Percentiles rank a stretch among this genome's conserved stretches.
Conservation (phyloP, 2,888 invertebrate genomes). For the Phrixothrix hirtus region DNA sequence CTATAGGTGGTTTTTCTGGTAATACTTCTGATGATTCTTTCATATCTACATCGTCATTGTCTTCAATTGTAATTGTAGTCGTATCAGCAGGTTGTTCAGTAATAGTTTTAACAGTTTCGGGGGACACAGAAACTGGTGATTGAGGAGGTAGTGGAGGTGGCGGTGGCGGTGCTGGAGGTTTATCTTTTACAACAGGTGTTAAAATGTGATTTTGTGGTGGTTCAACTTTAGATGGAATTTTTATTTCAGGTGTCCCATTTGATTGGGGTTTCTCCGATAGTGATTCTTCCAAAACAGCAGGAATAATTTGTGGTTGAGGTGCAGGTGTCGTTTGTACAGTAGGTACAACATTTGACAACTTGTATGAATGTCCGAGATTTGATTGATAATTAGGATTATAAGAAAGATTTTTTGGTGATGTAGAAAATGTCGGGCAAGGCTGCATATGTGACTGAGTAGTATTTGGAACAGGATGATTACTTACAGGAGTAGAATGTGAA, state of each 20-base stretch:
- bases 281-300: conserved; percentile 47
- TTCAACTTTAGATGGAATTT: conserved; percentile 34
- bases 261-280: conserved; percentile 46
- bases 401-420: conserved; percentile 44
- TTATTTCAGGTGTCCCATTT: conserved; percentile 48
- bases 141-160: conserved; percentile 16
- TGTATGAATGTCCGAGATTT: conserved; percentile 45
- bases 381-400: conserved; percentile 45
- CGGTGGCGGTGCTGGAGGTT: conserved; percentile 26
- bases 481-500: conserved; percentile 41
- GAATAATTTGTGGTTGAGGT: conserved; percentile 47
- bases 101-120: conserved; percentile 32
- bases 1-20: too few species aligned
- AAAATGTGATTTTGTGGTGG: conserved; percentile 43
- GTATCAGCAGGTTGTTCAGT: conserved; percentile 35
- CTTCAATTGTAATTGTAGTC: not conserved
- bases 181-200: conserved; percentile 27
- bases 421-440: conserved; percentile 37
- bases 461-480: conserved; percentile 48
- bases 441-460: conserved; percentile 37
- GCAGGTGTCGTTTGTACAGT: conserved; percentile 50
- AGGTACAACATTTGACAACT: conserved; percentile 31
- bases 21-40: too few species aligned
- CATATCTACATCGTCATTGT: too few species aligned
- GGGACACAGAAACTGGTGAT: conserved; percentile 27